Evolutionary conservation across 2,797 vertebrate species (phyloP).

Genomic region (Pantherophis vulpinus): DNA sequence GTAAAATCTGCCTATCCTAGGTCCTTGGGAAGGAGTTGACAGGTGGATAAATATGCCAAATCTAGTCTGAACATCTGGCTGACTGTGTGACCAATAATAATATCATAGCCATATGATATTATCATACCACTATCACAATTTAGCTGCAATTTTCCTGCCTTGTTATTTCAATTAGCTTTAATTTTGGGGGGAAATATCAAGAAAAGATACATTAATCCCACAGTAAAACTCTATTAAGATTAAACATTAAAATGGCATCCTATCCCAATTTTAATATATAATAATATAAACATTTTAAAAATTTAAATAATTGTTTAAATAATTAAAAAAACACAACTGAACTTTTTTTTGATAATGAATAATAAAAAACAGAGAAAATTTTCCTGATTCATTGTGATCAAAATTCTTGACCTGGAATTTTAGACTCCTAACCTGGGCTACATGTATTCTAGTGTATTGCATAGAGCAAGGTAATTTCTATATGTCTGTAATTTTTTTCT

Average conservation of each 20-base stretch:
- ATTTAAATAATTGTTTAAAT: background rate
- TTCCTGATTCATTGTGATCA: slow-evolving; percentile 30
- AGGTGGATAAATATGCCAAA: background rate
- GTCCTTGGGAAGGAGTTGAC: background rate
- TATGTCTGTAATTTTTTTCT: slow-evolving; percentile 28
- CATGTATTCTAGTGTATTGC: background rate
- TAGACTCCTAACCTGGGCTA: background rate
- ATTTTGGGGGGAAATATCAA: background rate
- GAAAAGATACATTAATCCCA: background rate
- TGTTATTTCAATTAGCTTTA: background rate
- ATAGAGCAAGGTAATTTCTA: slow-evolving; percentile 32
- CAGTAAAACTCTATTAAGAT: background rate
- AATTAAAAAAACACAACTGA: background rate
- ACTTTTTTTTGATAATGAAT: background rate
- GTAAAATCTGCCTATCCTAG: background rate
- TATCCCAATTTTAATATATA: background rate
- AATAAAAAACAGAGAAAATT: background rate
- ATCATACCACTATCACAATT: background rate
- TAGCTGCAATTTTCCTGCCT: background rate
- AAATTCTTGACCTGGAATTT: slow-evolving; percentile 12
- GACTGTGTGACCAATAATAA: background rate
- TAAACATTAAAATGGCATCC: background rate
- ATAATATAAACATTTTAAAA: background rate
- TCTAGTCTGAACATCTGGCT: background rate
- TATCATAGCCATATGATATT: background rate